phyloP scores from a whole-genome alignment of 2,797 vertebrate species.

The Crocidura indochinensis region DNA sequence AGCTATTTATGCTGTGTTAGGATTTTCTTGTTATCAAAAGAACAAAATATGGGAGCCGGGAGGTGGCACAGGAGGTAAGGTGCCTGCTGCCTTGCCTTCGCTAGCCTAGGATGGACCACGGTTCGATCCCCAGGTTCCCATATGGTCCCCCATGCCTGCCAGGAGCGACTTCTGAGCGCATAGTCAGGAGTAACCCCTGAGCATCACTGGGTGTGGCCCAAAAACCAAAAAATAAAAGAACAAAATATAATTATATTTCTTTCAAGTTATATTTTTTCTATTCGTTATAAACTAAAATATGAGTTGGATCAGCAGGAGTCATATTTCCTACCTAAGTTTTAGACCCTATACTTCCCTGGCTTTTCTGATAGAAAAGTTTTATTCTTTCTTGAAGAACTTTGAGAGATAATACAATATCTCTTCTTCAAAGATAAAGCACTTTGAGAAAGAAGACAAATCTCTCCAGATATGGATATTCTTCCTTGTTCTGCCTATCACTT shows the following conservation, averaged over 20 bases:
- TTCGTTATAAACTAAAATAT: background rate
- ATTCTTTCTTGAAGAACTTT: constrained; percentile 9
- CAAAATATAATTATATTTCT: background rate
- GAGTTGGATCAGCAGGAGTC: background rate
- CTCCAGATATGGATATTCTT: background rate
- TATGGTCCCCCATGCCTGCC: no score
- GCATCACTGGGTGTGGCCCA: no score
- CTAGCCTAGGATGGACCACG: no score
- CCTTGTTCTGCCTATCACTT: background rate
- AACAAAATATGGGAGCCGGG: constrained; percentile 10
- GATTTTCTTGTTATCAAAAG: constrained; percentile 4
- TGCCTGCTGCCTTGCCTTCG: no score
- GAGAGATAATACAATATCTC: background rate
- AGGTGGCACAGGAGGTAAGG: no score
- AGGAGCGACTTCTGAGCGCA: no score
- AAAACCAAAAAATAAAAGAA: no score
- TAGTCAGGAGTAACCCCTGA: no score
- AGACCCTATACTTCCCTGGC: background rate
- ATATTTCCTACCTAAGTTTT: background rate
- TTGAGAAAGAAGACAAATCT: background rate
- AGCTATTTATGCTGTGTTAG: constrained; percentile 12
- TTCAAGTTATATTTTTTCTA: no score
- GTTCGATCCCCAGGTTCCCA: no score
- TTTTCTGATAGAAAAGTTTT: constrained; percentile 27
- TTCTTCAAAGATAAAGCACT: background rate